Evolutionary conservation across 2,888 invertebrate species (phyloP).

Genomic region (Mythimna vitellina): DNA sequence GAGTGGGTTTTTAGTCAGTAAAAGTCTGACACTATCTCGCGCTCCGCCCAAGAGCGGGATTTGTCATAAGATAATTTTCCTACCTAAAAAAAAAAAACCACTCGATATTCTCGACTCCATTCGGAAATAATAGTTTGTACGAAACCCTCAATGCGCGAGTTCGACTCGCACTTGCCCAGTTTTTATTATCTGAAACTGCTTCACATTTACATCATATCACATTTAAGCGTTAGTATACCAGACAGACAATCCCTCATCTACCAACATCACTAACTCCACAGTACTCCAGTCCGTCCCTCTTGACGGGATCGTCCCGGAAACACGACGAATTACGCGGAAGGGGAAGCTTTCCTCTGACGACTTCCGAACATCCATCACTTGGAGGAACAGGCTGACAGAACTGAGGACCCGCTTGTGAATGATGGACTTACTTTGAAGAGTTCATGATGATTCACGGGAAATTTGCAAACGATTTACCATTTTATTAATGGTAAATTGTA

Average conservation of each 20-base stretch:
- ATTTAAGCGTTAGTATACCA: not conserved
- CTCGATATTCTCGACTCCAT: too few relatives aligned
- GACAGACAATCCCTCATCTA: not conserved
- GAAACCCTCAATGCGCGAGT: too few relatives aligned
- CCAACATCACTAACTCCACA: not conserved
- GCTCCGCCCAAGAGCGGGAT: too few relatives aligned
- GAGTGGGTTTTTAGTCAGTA: too few relatives aligned
- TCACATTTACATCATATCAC: too few relatives aligned
- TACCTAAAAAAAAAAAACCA: too few relatives aligned
- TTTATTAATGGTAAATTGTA: too few relatives aligned
- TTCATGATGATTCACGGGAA: not conserved
- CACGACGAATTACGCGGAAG: slow-evolving; percentile 38
- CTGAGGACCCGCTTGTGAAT: slow-evolving; percentile 33
- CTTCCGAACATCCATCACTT: slow-evolving; percentile 48
- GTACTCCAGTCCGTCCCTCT: not conserved
- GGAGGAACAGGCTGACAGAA: slow-evolving; percentile 21
- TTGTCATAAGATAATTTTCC: too few relatives aligned
- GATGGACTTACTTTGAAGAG: slow-evolving; percentile 9
- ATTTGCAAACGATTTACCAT: not conserved
- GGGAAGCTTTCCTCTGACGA: slow-evolving; percentile 25
- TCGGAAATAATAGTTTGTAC: too few relatives aligned
- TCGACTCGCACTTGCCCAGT: too few relatives aligned
- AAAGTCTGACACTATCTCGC: too few relatives aligned
- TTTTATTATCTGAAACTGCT: too few relatives aligned
- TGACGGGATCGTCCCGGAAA: slow-evolving; percentile 45